Percentiles rank a stretch among this genome's conserved stretches.
Evolutionary conservation across 2,113 vertebrate species (phyloP).

Genomic region (Elgaria multicarinata): DNA sequence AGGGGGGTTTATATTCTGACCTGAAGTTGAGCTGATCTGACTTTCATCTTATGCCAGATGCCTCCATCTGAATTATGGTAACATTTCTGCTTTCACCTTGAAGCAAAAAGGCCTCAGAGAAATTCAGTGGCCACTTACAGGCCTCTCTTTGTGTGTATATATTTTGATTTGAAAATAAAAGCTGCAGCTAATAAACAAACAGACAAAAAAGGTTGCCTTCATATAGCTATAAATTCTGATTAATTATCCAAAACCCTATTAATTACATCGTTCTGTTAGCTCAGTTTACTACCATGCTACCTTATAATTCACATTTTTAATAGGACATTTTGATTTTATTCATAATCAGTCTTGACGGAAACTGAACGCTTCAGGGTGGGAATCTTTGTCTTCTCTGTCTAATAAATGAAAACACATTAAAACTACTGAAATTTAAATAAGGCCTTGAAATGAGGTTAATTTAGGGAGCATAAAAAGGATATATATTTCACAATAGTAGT

Average conservation of each 20-base stretch:
- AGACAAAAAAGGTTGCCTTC: neutral
- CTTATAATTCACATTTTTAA: conserved; percentile 53
- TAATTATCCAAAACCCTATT: conserved; percentile 58
- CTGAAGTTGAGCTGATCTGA: conserved; percentile 63
- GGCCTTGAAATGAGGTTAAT: conserved; percentile 66
- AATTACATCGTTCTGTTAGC: conserved; percentile 53
- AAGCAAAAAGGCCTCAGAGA: conserved; percentile 59
- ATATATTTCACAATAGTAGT: conserved; percentile 54
- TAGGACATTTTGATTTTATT: conserved; percentile 60
- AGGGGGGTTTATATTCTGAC: conserved; percentile 67
- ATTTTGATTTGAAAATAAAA: conserved; percentile 51
- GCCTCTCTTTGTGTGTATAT: conserved; percentile 28
- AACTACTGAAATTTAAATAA: conserved; percentile 72
- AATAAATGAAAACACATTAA: conserved; percentile 62
- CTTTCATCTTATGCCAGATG: conserved; percentile 62
- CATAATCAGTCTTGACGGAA: conserved; percentile 56
- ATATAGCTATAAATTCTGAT: conserved; percentile 43
- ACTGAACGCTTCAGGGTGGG: conserved; percentile 52
- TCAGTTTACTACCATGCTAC: conserved; percentile 25
- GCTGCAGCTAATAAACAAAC: neutral
- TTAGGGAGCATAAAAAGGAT: conserved; percentile 61
- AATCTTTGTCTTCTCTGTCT: conserved; percentile 43
- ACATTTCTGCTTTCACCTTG: conserved; percentile 48
- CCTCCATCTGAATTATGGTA: conserved; percentile 54
- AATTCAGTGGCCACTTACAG: conserved; percentile 35